These are phyloP conservation scores for Apomyelois bistriatella DNA, from an alignment of 2,888 invertebrate genomes.

Conservation along the genomic window DNA sequence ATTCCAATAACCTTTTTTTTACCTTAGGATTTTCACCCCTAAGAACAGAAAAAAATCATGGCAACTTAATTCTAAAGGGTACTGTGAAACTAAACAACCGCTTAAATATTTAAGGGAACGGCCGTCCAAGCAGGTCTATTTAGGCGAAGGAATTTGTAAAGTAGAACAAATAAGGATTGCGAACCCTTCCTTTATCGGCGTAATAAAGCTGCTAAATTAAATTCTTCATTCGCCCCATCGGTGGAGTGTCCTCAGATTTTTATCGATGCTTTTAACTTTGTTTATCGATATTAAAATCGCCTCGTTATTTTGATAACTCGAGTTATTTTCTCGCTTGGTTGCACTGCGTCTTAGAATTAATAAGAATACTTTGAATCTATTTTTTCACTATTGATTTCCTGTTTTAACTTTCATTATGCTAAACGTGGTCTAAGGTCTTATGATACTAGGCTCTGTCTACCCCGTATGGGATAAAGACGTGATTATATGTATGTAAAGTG, in stretches of 20 bases:
- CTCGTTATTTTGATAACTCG: conserved; percentile 12
- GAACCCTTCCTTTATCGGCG: conserved; percentile 12
- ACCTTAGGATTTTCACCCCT: no score
- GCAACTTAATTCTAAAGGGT: no score
- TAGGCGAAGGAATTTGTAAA: conserved; percentile 10
- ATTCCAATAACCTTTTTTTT: no score
- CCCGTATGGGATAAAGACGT: no score
- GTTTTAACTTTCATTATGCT: no score
- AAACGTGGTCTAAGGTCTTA: no score
- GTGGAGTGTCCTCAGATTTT: conserved; percentile 12
- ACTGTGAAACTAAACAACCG: background rate
- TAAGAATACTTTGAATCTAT: background rate
- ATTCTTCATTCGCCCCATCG: conserved; percentile 11
- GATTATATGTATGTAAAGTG: no score
- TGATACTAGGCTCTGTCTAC: no score
- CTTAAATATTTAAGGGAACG: background rate
- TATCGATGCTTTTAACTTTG: conserved; percentile 12
- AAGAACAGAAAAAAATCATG: no score
- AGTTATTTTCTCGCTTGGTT: background rate
- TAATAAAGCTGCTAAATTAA: conserved; percentile 15
- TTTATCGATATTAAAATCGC: conserved; percentile 14
- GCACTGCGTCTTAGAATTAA: background rate
- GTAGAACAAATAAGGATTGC: conserved; percentile 11
- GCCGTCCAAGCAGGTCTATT: conserved; percentile 4
- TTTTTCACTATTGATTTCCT: no score